Conservation (phyloP, 2,797 vertebrate species). For the Emys orbicularis region DNA sequence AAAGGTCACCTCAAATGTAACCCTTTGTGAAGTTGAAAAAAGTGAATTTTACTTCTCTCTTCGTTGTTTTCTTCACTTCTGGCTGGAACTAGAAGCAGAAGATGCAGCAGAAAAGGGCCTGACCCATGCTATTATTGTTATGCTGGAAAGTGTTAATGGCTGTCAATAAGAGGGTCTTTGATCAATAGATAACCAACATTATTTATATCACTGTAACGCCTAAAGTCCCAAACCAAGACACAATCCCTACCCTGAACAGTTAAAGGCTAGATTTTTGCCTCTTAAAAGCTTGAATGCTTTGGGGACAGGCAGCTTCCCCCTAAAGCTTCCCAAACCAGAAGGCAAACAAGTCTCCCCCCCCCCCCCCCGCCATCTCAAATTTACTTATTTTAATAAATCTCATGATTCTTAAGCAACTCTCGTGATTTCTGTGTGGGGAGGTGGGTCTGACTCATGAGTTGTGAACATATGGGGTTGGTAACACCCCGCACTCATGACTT, state of each 20-base stretch:
- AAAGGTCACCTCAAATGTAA: neutral
- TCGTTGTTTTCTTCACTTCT: neutral
- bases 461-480: neutral
- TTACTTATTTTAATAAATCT: no score
- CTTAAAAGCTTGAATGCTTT: neutral
- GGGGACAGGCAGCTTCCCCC: neutral
- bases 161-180: neutral
- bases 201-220: neutral
- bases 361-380: no score
- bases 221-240: neutral
- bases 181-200: neutral
- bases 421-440: no score
- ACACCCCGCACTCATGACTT: neutral
- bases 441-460: neutral
- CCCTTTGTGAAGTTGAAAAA: neutral
- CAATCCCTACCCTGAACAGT: neutral
- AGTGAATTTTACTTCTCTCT: neutral
- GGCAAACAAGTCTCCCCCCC: no score
- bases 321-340: no score
- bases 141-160: neutral
- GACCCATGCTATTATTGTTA: neutral
- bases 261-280: neutral
- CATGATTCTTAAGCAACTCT: neutral
- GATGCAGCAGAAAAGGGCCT: neutral
- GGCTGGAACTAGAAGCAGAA: neutral